Base-by-base conservation (phyloP, 2,888 invertebrate species). In the Salticus scenicus region DNA sequence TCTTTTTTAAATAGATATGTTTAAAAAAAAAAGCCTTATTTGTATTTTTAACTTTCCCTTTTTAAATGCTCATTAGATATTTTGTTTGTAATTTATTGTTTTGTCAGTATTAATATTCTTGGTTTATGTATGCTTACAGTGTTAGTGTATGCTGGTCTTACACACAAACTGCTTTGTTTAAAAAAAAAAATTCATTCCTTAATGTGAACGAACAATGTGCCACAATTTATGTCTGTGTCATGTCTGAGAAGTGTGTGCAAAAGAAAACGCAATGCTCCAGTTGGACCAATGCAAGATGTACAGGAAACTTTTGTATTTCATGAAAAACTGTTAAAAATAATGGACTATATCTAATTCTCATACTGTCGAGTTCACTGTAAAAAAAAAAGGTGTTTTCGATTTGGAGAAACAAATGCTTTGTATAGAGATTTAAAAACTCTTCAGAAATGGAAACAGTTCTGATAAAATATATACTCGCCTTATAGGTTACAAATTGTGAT, bases 191-290 rank as follows among this genome's bases (percentile, higher is more conserved):
- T 77, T 77, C 77, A 77, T 84, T 77, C 83, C 78, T 73, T 67
- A 74, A 41, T 84, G 83, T 84, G 83, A 84, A 84, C 83, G 83
- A 84, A 84, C 77, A 84, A 84, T 85, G 85, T 85, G 85, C 85
- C 85, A 85, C 85, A 85, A 85, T 85, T 84, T 84, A 84, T 84
- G 83, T 77, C 77, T 84, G 83, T 84, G 83, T 84, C 83, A 84
- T 84, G 83, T 83, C 83, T 83, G 42, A 73, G 73, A 69, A 72
- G 67, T 51, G 76, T 76, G 33, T 66, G 70, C 41, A 63, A n/a
- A n/a, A 57, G 31, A 72, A 77, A 69, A 81, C 30, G 70, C 42
- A 37, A 51, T 47, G 70, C 83, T 75, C 57, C 72, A 41, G 57
- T 57, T 70, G 86, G 86, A 86, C 86, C 86, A 86, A 86, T 86